Evolutionary conservation across 2,888 invertebrate genomes (phyloP).

Genomic region (Keiferia lycopersicella): DNA sequence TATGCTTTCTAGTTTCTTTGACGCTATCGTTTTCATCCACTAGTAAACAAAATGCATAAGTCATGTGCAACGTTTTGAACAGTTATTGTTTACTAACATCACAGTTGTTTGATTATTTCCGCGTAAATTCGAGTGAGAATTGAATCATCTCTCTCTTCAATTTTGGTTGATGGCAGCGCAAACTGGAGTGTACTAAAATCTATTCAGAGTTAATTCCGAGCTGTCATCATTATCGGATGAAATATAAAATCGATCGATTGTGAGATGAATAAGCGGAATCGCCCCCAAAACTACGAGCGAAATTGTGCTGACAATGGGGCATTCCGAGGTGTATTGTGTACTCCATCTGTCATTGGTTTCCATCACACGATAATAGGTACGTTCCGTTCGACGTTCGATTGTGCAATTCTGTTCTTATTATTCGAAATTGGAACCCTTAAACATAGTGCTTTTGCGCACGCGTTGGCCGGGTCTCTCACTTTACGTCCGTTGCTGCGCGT

Average conservation of each 20-base stretch:
- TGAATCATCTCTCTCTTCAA: neutral
- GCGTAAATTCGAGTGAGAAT: neutral
- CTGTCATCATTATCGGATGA: slow-evolving; percentile 56
- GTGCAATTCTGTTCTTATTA: slow-evolving; percentile 61
- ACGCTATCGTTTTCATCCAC: slow-evolving; percentile 9
- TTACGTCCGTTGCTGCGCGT: too few species aligned
- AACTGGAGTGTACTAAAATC: slow-evolving; percentile 40
- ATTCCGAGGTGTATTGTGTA: slow-evolving; percentile 57
- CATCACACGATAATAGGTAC: slow-evolving; percentile 66
- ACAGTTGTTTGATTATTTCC: slow-evolving; percentile 22
- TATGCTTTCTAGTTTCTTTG: slow-evolving; percentile 52
- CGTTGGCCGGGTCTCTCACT: too few species aligned
- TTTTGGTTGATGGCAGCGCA: slow-evolving; percentile 1
- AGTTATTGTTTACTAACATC: slow-evolving; percentile 24
- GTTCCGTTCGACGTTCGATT: slow-evolving; percentile 56
- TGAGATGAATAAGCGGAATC: slow-evolving; percentile 68
- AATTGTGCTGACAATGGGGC: slow-evolving; percentile 65
- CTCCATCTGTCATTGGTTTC: slow-evolving; percentile 74
- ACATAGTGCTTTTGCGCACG: slow-evolving; percentile 55
- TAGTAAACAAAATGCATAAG: slow-evolving; percentile 18
- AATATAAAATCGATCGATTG: slow-evolving; percentile 48
- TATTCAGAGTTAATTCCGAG: slow-evolving; percentile 44
- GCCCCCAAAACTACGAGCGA: slow-evolving; percentile 62
- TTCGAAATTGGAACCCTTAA: slow-evolving; percentile 57
- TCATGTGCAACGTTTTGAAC: slow-evolving; percentile 12